Conservation (phyloP, 2,797 vertebrate genomes). For the Poeciliopsis presidionis region DNA sequence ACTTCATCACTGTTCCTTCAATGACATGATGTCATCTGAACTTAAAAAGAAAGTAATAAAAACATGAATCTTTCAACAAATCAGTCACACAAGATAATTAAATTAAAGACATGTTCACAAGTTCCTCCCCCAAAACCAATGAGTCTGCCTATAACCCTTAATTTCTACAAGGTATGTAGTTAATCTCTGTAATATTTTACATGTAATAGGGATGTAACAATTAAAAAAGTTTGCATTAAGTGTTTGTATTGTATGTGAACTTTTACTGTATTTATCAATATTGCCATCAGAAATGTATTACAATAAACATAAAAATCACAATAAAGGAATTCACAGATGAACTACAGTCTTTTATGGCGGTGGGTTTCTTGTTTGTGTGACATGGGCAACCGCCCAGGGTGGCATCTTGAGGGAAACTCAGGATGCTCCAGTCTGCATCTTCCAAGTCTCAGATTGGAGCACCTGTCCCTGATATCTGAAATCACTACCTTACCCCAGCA, state of each 20-base stretch:
- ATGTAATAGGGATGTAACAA: not conserved
- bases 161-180: not conserved
- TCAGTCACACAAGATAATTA: conserved; percentile 4
- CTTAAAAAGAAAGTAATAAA: not conserved
- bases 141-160: not conserved
- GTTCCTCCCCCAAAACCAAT: not conserved
- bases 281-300: not conserved
- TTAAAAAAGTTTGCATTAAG: not conserved
- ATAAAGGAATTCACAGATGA: not conserved
- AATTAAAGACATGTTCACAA: not conserved
- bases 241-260: no score
- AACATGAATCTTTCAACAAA: conserved; percentile 3
- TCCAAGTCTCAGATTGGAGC: no score
- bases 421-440: no score
- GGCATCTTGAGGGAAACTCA: no score
- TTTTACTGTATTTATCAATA: not conserved
- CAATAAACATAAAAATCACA: not conserved
- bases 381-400: no score
- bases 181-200: not conserved
- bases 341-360: not conserved
- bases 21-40: conserved; percentile 14
- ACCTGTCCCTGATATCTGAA: not conserved
- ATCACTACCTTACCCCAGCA: not conserved
- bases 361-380: not conserved
- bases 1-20: conserved; percentile 28